These are phyloP conservation scores for Luperina nickerlii DNA, from an alignment of 2,888 invertebrate genomes.

Conservation along the genomic window DNA sequence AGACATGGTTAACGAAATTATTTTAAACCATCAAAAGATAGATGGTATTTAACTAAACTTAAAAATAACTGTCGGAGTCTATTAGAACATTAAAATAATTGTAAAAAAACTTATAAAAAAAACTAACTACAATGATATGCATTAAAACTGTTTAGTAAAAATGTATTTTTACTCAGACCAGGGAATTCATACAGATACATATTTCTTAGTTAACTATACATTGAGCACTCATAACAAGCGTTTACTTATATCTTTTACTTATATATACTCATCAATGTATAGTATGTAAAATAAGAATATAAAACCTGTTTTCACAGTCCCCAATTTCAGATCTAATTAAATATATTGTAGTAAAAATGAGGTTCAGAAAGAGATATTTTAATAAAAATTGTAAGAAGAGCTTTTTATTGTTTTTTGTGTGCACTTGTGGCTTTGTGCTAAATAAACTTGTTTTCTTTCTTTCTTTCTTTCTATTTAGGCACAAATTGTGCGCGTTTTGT, in stretches of 20 bases:
- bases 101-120: slow-evolving; percentile 42
- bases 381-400: background rate
- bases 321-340: slow-evolving; percentile 32
- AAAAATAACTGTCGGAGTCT: slow-evolving; percentile 44
- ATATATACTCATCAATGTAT: background rate
- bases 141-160: slow-evolving; percentile 55
- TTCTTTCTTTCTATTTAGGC: too few relatives aligned
- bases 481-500: slow-evolving; percentile 12
- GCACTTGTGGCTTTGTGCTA: too few relatives aligned
- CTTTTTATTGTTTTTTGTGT: too few relatives aligned
- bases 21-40: background rate
- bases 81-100: slow-evolving; percentile 37
- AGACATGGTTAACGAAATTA: slow-evolving; percentile 13
- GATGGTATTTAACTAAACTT: slow-evolving; percentile 22
- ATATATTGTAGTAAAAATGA: background rate
- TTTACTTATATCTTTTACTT: background rate
- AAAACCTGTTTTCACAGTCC: background rate
- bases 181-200: background rate
- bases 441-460: too few relatives aligned
- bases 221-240: background rate
- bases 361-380: background rate
- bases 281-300: background rate
- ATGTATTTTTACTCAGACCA: slow-evolving; percentile 50
- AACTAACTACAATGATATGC: slow-evolving; percentile 68
- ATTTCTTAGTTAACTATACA: background rate